phyloP scores from a whole-genome alignment of 2,888 invertebrate genomes.

The Chrysolina haemoptera region DNA sequence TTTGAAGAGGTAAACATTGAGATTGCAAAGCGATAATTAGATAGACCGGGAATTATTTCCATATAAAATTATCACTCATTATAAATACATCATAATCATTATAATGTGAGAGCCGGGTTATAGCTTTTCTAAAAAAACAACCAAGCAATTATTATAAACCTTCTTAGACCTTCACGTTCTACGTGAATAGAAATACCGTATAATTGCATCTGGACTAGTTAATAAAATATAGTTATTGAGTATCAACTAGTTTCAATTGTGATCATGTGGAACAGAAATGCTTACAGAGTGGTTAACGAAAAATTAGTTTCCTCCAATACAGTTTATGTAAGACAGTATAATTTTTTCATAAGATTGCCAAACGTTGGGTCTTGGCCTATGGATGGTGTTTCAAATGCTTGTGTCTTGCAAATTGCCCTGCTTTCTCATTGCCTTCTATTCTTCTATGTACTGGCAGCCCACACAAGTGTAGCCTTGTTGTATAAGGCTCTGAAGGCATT shows the following conservation, averaged over 20 bases:
- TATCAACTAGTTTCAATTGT: slow-evolving; percentile 14
- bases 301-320: no score
- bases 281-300: no score
- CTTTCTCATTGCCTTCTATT: no score
- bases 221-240: slow-evolving; percentile 25
- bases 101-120: slow-evolving; percentile 15
- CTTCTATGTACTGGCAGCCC: no score
- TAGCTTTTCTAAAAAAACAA: slow-evolving; percentile 20
- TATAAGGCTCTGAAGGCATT: no score
- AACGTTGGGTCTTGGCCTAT: no score
- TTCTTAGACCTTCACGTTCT: slow-evolving; percentile 25
- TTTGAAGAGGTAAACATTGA: slow-evolving; percentile 7
- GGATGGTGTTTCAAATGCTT: no score
- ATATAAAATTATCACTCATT: slow-evolving; percentile 24
- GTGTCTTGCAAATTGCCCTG: no score
- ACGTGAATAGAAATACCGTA: slow-evolving; percentile 17
- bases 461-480: no score
- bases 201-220: slow-evolving; percentile 26
- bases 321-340: no score
- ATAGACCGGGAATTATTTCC: slow-evolving; percentile 3
- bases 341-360: no score
- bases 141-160: slow-evolving; percentile 15
- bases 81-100: slow-evolving; percentile 25
- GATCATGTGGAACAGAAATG: not conserved
- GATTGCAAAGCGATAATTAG: slow-evolving; percentile 11